Conservation (phyloP, 1,140 invertebrate species). For the Charaxes varanes region DNA sequence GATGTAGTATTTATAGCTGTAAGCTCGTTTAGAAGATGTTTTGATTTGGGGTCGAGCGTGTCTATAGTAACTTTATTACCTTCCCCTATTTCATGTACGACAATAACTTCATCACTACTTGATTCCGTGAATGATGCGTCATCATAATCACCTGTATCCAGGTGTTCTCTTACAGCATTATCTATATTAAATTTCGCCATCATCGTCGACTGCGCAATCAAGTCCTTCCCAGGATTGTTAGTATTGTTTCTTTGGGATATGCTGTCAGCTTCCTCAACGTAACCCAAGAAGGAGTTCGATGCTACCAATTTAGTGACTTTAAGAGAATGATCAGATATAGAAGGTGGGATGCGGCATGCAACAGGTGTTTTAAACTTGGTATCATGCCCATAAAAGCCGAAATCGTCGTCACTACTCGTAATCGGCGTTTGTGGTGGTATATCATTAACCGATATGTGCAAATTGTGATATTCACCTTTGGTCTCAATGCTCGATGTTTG, state of each 20-base stretch:
- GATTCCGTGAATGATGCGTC: constrained; percentile 59
- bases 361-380: constrained; percentile 51
- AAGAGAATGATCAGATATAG: constrained; percentile 51
- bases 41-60: constrained; percentile 9
- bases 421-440: constrained; percentile 48
- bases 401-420: constrained; percentile 63
- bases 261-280: constrained; percentile 46
- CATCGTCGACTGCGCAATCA: constrained; percentile 57
- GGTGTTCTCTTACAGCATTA: constrained; percentile 52
- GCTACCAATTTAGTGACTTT: constrained; percentile 45
- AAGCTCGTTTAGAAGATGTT: constrained; percentile 1
- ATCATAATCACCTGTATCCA: constrained; percentile 58
- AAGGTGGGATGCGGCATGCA: constrained; percentile 53
- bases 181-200: constrained; percentile 67
- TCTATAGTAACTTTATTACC: constrained; percentile 20
- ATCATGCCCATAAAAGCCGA: constrained; percentile 61
- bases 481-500: constrained; percentile 50
- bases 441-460: constrained; percentile 51
- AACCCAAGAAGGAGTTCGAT: constrained; percentile 57
- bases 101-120: constrained; percentile 53
- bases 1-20: constrained; percentile 4
- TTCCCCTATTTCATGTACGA: constrained; percentile 34
- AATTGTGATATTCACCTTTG: constrained; percentile 69
- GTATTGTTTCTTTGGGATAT: constrained; percentile 40
- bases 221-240: constrained; percentile 39